Evolutionary conservation across 1,140 invertebrate species (phyloP), one percentile per base, ranked within the genome.

Genomic region (Grapholita molesta): DNA sequence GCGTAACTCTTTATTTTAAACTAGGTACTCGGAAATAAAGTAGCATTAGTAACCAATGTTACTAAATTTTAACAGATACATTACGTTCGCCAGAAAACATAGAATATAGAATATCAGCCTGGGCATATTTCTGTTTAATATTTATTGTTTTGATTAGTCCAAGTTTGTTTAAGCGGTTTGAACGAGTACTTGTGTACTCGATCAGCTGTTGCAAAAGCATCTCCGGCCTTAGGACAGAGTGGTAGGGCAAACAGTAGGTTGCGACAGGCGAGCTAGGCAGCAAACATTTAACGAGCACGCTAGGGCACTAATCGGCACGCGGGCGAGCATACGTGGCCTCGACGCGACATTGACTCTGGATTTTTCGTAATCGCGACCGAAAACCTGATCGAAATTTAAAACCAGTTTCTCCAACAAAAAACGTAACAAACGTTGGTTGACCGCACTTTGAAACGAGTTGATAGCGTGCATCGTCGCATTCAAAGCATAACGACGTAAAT

Each of bases 121-220:
- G 55, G 11, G 3, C 18, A 61, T 25, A 30, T n/a, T 30, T 61
- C 25, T 30, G 25, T 8, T 61, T 12, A 55, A 28, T 57, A 61
- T 61, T 61, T 30, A 15, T 28, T 61, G 55, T 61, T 61, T 28
- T 61, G 25, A 28, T 61, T 28, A 61, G 55, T 15, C 55, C 12
- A 3, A 65, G 64, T 65, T 42, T 35, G 38, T 65, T 35, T 23
- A 65, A 15, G 35, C 18, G 23, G 21, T 64, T 35, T 64, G 9
- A 64, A 32, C 32, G 64, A 65, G 64, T 65, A 35, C 33, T n/a
- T n/a, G n/a, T n/a, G n/a, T n/a, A 33, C 61, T 23, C 35, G 53
- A 64, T 72, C 67, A 72, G 67, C 64, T 70, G 66, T 69, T 68
- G 68, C 68, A 70, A 73, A 30, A 70, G 66, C 65, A 55, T 69